Conservation (phyloP, 2,888 invertebrate species). For the Stegana nigrithorax region DNA sequence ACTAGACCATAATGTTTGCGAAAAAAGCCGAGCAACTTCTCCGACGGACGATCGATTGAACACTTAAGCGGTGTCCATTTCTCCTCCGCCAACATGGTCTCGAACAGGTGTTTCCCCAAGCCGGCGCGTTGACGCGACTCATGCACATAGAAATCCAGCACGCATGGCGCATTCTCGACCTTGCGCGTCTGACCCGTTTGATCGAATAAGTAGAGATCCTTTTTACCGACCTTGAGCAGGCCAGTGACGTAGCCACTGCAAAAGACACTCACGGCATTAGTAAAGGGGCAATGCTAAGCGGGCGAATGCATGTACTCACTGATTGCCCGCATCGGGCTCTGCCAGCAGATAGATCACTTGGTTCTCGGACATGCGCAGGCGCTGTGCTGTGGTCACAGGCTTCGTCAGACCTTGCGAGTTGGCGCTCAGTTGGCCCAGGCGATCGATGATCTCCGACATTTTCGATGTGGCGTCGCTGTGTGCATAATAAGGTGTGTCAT, state of each 20-base stretch:
- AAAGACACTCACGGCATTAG: constrained; percentile 22
- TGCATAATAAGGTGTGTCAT: constrained; percentile 23
- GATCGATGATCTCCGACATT: constrained; percentile 75
- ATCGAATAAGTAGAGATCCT: constrained; percentile 89
- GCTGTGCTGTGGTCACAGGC: constrained; percentile 79
- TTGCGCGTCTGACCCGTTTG: constrained; percentile 78
- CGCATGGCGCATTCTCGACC: constrained; percentile 83
- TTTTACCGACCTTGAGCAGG: constrained; percentile 88
- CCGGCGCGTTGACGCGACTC: constrained; percentile 87
- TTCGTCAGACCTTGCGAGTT: constrained; percentile 79
- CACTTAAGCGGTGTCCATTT: constrained; percentile 77
- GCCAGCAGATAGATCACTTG: constrained; percentile 67
- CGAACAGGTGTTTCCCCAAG: constrained; percentile 85
- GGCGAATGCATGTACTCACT: constrained; percentile 69
- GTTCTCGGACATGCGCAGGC: constrained; percentile 72
- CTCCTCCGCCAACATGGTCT: constrained; percentile 85
- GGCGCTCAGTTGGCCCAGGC: constrained; percentile 80
- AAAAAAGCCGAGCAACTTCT: constrained; percentile 87
- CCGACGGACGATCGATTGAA: constrained; percentile 93
- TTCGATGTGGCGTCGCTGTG: constrained; percentile 73
- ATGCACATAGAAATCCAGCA: constrained; percentile 93
- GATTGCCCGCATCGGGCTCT: constrained; percentile 69
- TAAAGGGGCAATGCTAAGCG: neutral
- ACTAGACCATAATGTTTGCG: constrained; percentile 80
- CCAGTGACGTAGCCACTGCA: constrained; percentile 83